These are phyloP conservation scores for Calliopsis andreniformis DNA, from an alignment of 1,140 invertebrate genomes.

Conservation along the genomic window DNA sequence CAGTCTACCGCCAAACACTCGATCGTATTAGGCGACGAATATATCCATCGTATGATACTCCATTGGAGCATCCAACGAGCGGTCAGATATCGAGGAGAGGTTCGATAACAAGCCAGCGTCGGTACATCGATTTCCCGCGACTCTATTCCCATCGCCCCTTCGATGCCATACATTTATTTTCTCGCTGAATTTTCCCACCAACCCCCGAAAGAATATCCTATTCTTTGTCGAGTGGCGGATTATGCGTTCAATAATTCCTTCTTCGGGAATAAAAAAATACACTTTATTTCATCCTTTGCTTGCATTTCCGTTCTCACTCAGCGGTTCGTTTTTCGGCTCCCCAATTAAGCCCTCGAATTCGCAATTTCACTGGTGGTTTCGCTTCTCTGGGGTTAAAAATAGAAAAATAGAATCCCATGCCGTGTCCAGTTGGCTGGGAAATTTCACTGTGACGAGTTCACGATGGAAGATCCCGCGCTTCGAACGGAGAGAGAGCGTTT, in stretches of 20 bases:
- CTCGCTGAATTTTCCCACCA: neutral
- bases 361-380: too few relatives aligned
- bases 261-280: neutral
- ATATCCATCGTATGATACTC: conserved; percentile 3
- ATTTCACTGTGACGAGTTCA: too few relatives aligned
- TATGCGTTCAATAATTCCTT: neutral
- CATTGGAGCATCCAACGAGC: neutral
- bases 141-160: neutral
- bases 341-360: too few relatives aligned
- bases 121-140: neutral
- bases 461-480: too few relatives aligned
- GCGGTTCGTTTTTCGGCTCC: too few relatives aligned
- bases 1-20: conserved; percentile 34
- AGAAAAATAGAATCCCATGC: too few relatives aligned
- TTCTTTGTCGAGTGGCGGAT: too few relatives aligned
- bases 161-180: conserved; percentile 14
- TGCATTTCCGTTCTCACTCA: too few relatives aligned
- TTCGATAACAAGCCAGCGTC: conserved; percentile 6
- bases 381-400: too few relatives aligned
- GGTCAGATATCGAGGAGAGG: conserved; percentile 20
- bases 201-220: neutral
- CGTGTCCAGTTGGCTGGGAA: too few relatives aligned
- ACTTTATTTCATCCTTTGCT: too few relatives aligned
- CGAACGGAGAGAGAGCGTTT: too few relatives aligned
- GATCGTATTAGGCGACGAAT: conserved; percentile 15